Conservation (phyloP, 1,140 invertebrate genomes). For the Macrotrachela quadricornifera region DNA sequence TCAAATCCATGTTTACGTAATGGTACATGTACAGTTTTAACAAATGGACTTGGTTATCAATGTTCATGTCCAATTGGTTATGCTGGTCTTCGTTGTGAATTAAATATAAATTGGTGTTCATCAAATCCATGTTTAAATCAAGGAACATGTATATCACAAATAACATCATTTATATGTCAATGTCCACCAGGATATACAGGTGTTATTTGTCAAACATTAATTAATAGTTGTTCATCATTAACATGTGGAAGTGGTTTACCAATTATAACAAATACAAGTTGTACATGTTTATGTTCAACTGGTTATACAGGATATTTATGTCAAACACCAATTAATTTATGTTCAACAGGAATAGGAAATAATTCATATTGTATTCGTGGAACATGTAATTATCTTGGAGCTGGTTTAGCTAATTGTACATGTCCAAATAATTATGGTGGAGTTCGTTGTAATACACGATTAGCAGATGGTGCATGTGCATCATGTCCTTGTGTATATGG, state of each 20-base stretch:
- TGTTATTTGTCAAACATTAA: constrained; percentile 19
- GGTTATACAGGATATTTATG: constrained; percentile 11
- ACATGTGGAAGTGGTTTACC: background rate
- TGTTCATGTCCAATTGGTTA: constrained; percentile 12
- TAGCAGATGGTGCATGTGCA: constrained; percentile 29
- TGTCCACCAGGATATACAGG: constrained; percentile 14
- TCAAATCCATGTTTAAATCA: constrained; percentile 9
- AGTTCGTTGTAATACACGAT: constrained; percentile 4
- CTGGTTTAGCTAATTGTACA: constrained; percentile 20
- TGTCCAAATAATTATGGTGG: constrained; percentile 1
- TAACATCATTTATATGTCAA: background rate
- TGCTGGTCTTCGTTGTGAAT: background rate
- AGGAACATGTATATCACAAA: constrained; percentile 5
- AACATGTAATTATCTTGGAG: constrained; percentile 6
- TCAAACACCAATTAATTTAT: constrained; percentile 43
- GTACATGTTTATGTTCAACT: constrained; percentile 6
- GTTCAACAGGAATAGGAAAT: constrained; percentile 21
- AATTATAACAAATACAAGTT: background rate
- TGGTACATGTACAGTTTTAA: constrained; percentile 8
- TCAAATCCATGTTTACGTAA: constrained; percentile 14
- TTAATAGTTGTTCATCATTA: constrained; percentile 3
- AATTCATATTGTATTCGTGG: constrained; percentile 45
- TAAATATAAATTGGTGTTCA: background rate
- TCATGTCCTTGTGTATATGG: constrained; percentile 35
- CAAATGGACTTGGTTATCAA: constrained; percentile 3